phyloP scores from a whole-genome alignment of 2,113 vertebrate genomes.

The Poicephalus gulielmi region DNA sequence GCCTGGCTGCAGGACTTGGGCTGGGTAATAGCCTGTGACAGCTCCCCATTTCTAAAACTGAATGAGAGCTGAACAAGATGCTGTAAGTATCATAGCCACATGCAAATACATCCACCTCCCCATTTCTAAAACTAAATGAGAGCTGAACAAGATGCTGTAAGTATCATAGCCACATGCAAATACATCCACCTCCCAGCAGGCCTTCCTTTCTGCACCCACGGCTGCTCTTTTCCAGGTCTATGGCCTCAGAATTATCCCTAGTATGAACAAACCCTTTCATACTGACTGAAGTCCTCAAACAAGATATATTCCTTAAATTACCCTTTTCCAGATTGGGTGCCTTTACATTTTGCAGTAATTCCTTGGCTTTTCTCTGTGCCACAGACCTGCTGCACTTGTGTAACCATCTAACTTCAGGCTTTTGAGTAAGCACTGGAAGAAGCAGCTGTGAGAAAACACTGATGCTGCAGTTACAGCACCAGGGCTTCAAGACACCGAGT shows the following conservation, averaged over 20 bases:
- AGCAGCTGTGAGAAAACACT: not conserved
- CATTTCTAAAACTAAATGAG: too few species aligned
- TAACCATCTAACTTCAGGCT: not conserved
- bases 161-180: fast-evolving
- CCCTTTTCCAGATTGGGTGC: not conserved
- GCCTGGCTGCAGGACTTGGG: too few species aligned
- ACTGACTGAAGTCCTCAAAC: too few species aligned
- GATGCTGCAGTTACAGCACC: not conserved
- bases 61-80: not conserved
- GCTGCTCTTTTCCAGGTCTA: fast-evolving
- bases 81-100: fast-evolving
- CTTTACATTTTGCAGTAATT: not conserved
- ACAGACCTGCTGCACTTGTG: not conserved
- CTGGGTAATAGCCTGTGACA: not conserved
- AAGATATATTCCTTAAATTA: not conserved
- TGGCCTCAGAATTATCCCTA: too few species aligned
- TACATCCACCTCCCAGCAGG: fast-evolving
- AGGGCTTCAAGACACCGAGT: fast-evolving
- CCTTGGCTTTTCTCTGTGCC: not conserved
- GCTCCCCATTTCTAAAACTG: too few species aligned
- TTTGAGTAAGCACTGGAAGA: not conserved
- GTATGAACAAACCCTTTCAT: not conserved
- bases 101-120: fast-evolving
- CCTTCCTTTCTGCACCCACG: not conserved
- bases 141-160: not conserved